phyloP scores from a whole-genome alignment of 2,888 invertebrate genomes.

The Apoda limacodes region DNA sequence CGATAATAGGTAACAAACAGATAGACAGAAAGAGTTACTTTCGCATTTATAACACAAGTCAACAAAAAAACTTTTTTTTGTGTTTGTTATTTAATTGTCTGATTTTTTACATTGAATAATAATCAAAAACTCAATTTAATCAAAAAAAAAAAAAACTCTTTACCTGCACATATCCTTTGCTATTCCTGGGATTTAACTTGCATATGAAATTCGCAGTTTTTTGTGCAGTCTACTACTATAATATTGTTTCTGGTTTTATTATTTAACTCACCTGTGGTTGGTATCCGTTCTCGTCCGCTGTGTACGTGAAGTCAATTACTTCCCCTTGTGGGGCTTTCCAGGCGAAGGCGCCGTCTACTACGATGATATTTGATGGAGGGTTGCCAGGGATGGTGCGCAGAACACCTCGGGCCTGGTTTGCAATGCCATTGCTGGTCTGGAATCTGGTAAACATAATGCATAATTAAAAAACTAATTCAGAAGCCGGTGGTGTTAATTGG shows the following conservation, averaged over 20 bases:
- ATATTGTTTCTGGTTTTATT: too few relatives aligned
- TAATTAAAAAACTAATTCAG: too few relatives aligned
- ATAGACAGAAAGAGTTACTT: too few relatives aligned
- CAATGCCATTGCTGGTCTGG: slow-evolving; percentile 73
- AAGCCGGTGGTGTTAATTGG: too few relatives aligned
- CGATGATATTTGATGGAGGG: slow-evolving; percentile 36
- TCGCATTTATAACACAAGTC: too few relatives aligned
- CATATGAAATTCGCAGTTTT: too few relatives aligned
- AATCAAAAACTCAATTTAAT: not conserved
- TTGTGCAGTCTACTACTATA: too few relatives aligned
- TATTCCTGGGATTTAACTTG: too few relatives aligned
- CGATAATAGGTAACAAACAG: too few relatives aligned
- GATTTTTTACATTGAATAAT: not conserved
- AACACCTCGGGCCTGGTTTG: slow-evolving; percentile 67
- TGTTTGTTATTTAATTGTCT: not conserved
- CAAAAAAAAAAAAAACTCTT: not conserved
- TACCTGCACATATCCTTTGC: too few relatives aligned
- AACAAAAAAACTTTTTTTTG: too few relatives aligned
- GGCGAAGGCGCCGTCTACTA: slow-evolving; percentile 65
- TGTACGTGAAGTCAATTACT: slow-evolving; percentile 64
- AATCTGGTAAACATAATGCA: too few relatives aligned
- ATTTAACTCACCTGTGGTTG: slow-evolving; percentile 60
- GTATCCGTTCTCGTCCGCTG: slow-evolving; percentile 77
- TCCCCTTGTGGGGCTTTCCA: slow-evolving; percentile 72
- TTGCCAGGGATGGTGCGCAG: slow-evolving; percentile 57